These are phyloP conservation scores for Pinna nobilis DNA, from an alignment of 1,140 invertebrate genomes.

Conservation along the genomic window DNA sequence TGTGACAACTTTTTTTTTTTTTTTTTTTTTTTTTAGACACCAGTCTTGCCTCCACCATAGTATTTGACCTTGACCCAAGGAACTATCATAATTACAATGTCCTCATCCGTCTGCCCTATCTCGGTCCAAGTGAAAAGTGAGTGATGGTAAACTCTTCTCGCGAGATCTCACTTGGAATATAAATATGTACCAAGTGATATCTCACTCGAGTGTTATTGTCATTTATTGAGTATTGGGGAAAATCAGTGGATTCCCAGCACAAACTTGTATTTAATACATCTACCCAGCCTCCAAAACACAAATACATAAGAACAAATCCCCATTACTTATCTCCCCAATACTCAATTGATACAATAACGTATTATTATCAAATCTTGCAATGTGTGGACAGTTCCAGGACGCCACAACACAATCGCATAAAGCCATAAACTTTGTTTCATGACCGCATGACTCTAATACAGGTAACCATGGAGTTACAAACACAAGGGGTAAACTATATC, in stretches of 20 bases:
- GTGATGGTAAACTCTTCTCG: slow-evolving; percentile 6
- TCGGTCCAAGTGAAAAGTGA: not conserved
- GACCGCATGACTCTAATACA: no score
- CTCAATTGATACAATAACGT: no score
- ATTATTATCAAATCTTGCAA: no score
- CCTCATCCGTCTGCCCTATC: not conserved
- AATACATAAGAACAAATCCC: no score
- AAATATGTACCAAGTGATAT: slow-evolving; percentile 21
- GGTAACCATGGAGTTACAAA: no score
- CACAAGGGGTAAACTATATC: no score
- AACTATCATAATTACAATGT: not conserved
- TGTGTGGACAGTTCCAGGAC: no score
- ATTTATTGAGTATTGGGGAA: slow-evolving; percentile 25
- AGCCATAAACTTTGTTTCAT: no score
- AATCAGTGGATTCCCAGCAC: slow-evolving; percentile 8
- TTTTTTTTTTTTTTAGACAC: slow-evolving; percentile 3
- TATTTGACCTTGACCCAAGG: not conserved
- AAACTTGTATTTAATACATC: slow-evolving; percentile 1
- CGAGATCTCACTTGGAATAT: slow-evolving; percentile 21
- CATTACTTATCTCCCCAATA: no score
- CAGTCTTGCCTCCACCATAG: not conserved
- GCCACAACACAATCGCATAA: no score
- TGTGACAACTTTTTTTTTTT: not conserved
- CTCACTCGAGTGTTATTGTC: slow-evolving; percentile 23
- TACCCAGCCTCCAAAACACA: slow-evolving; percentile 18